Evolutionary conservation across 2,113 vertebrate species (phyloP).

Genomic region (Aldabrachelys gigantea): DNA sequence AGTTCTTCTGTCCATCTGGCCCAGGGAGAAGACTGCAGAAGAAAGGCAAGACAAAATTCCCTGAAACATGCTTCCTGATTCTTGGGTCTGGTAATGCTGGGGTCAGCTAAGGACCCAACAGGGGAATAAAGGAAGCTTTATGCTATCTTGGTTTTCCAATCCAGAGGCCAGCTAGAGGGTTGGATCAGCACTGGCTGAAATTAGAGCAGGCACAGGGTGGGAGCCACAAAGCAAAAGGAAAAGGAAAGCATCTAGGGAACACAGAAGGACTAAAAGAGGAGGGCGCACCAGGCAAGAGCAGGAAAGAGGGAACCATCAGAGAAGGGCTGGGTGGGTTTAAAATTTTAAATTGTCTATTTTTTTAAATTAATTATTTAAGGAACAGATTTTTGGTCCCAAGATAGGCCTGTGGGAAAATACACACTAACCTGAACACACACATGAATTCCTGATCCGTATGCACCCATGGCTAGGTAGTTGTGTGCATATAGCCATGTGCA

Average conservation of each 20-base stretch:
- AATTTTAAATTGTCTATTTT: no score
- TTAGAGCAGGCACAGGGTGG: neutral
- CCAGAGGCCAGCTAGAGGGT: neutral
- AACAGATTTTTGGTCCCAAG: neutral
- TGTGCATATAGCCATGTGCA: accelerated
- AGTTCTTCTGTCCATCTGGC: neutral
- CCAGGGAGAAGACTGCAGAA: neutral
- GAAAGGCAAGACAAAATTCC: neutral
- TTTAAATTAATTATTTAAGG: neutral
- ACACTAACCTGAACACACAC: neutral
- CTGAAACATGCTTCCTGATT: neutral
- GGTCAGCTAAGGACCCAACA: neutral
- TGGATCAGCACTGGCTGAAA: neutral
- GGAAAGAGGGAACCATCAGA: neutral
- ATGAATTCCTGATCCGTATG: neutral
- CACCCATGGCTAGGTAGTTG: neutral
- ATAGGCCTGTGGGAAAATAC: neutral
- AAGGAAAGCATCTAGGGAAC: neutral
- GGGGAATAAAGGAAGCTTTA: neutral
- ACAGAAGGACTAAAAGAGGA: neutral
- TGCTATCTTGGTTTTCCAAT: neutral
- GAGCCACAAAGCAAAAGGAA: neutral
- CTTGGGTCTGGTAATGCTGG: neutral
- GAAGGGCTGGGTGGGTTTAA: neutral
- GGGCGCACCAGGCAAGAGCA: accelerated